These are phyloP conservation scores for Dromiciops gliroides DNA, from an alignment of 2,113 vertebrate species.

Conservation along the genomic window DNA sequence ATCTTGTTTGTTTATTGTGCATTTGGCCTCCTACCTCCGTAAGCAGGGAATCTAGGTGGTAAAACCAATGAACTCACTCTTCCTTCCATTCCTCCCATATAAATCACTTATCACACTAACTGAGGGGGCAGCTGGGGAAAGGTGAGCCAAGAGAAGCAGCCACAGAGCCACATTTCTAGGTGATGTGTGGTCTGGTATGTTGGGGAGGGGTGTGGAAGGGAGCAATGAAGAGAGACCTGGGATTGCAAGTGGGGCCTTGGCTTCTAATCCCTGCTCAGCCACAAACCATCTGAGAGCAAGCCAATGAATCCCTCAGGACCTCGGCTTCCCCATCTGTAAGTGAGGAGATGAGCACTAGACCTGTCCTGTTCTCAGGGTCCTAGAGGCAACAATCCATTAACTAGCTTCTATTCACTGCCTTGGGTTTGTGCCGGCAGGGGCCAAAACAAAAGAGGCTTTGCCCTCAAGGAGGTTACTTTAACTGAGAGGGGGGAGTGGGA, in stretches of 20 bases:
- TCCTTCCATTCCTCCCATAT: background rate
- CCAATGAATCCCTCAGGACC: background rate
- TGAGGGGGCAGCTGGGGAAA: background rate
- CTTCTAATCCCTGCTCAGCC: background rate
- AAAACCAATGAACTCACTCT: background rate
- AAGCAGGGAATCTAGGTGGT: background rate
- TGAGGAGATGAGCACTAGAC: background rate
- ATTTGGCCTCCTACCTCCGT: background rate
- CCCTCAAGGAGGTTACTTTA: background rate
- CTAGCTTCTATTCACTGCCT: too few species aligned
- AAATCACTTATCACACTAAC: background rate
- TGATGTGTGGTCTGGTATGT: background rate
- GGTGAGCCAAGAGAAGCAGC: background rate
- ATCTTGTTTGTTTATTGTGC: background rate
- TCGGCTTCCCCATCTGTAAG: background rate
- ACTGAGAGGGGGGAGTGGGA: background rate
- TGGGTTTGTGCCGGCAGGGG: background rate
- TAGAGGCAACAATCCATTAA: background rate
- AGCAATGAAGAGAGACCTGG: background rate
- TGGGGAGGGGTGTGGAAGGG: background rate
- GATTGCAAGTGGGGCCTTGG: background rate
- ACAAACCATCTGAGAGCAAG: background rate
- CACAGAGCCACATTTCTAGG: background rate
- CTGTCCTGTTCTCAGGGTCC: background rate
- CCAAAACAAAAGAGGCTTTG: background rate